These are phyloP conservation scores for Pegoplata infirma DNA, from an alignment of 2,888 invertebrate genomes.

Conservation along the genomic window DNA sequence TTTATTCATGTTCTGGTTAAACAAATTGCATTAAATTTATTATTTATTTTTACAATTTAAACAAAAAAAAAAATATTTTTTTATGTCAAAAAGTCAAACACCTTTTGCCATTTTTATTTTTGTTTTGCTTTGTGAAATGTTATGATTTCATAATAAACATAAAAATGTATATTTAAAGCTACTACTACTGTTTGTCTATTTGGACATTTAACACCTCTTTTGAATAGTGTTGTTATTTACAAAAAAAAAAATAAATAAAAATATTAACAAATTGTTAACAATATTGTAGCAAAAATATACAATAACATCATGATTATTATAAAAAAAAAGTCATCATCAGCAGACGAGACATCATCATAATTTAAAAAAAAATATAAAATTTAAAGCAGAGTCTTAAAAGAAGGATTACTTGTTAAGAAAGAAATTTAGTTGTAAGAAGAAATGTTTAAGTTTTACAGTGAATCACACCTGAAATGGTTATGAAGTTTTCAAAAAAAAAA, in stretches of 20 bases:
- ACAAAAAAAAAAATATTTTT: background rate
- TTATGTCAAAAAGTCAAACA: constrained; percentile 19
- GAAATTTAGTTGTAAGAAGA: no score
- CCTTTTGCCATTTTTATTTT: constrained; percentile 9
- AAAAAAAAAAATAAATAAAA: background rate
- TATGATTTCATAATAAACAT: background rate
- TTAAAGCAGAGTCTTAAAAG: no score
- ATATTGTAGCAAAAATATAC: background rate
- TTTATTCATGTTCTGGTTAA: background rate
- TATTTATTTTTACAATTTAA: background rate
- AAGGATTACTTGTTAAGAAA: no score
- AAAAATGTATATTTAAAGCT: background rate
- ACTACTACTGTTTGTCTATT: background rate
- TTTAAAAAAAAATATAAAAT: constrained; percentile 4
- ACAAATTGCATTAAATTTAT: background rate
- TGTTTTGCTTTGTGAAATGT: background rate
- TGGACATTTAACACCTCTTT: constrained; percentile 24
- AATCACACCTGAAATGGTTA: no score
- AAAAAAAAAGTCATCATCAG: background rate
- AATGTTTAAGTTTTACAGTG: no score
- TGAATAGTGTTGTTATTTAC: background rate
- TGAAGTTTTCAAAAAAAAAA: no score
- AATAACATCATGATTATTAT: background rate
- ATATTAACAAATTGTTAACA: background rate
- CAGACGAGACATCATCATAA: background rate